Conservation (phyloP, 2,113 vertebrate species). For the Odontophorus gujanensis region DNA sequence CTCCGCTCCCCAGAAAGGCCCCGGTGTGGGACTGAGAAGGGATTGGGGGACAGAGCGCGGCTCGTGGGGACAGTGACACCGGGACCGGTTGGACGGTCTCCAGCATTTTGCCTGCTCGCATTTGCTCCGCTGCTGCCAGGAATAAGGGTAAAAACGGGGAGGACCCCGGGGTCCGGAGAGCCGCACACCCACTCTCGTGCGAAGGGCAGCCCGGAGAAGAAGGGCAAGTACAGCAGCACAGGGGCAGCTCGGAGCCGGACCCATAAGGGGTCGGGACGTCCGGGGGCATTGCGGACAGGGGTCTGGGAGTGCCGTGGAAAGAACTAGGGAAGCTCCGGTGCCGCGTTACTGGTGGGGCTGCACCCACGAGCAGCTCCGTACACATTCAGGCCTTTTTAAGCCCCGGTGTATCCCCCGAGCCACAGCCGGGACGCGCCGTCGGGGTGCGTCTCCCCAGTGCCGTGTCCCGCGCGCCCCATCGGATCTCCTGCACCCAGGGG, state of each 20-base stretch:
- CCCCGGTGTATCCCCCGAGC: background rate
- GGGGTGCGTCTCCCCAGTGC: background rate
- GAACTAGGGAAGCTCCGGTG: accelerated
- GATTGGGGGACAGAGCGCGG: background rate
- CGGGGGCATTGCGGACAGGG: background rate
- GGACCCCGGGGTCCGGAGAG: background rate
- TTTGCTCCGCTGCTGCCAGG: background rate
- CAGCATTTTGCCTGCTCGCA: background rate
- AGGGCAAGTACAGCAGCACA: background rate
- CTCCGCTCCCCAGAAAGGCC: background rate
- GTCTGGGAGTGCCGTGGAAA: background rate
- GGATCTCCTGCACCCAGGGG: background rate
- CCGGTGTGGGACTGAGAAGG: too few relatives aligned
- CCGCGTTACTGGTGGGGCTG: background rate
- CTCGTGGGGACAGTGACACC: background rate
- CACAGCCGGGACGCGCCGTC: background rate
- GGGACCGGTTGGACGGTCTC: too few relatives aligned
- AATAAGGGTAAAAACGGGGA: background rate
- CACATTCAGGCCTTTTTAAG: background rate
- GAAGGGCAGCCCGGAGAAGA: background rate
- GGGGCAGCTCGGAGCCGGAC: background rate
- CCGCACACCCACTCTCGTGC: too few relatives aligned
- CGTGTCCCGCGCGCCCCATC: background rate
- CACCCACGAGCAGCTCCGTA: background rate
- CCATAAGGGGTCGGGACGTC: accelerated